phyloP scores from a whole-genome alignment of 2,797 vertebrate genomes.

The Melanotaenia nigrans region DNA sequence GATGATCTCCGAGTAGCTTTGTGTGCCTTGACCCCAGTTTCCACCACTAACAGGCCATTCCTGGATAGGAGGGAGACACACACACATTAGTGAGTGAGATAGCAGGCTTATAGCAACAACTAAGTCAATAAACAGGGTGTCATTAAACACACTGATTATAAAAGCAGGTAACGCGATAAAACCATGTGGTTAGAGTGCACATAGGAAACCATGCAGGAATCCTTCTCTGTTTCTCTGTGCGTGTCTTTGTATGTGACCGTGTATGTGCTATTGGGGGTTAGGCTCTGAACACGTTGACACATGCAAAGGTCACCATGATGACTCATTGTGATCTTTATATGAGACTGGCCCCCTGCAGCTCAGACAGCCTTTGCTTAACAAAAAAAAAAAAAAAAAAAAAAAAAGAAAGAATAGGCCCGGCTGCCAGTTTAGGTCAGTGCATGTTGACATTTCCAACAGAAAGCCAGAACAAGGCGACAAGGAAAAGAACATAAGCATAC shows the following conservation, averaged over 20 bases:
- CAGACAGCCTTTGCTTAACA: conserved; percentile 55
- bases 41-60: conserved; percentile 98
- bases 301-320: conserved; percentile 77
- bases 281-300: conserved; percentile 66
- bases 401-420: conserved; percentile 30
- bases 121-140: conserved; percentile 28
- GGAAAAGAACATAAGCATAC: conserved; percentile 62
- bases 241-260: conserved; percentile 6
- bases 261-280: conserved; percentile 44
- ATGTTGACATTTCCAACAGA: conserved; percentile 76
- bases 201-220: conserved; percentile 14
- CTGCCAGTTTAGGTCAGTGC: conserved; percentile 67
- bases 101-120: conserved; percentile 10
- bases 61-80: conserved; percentile 74
- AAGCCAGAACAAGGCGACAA: conserved; percentile 64
- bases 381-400: background rate
- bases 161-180: conserved; percentile 37
- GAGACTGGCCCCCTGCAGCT: conserved; percentile 71
- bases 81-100: conserved; percentile 34
- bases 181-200: conserved; percentile 23
- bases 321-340: conserved; percentile 78
- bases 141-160: conserved; percentile 35
- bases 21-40: conserved; percentile 97
- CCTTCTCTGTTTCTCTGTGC: conserved; percentile 21
- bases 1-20: conserved; percentile 99